Evolutionary conservation across 2,888 invertebrate species (phyloP), one percentile per base, ranked within the genome.

Genomic region (Bombyx huttoni): DNA sequence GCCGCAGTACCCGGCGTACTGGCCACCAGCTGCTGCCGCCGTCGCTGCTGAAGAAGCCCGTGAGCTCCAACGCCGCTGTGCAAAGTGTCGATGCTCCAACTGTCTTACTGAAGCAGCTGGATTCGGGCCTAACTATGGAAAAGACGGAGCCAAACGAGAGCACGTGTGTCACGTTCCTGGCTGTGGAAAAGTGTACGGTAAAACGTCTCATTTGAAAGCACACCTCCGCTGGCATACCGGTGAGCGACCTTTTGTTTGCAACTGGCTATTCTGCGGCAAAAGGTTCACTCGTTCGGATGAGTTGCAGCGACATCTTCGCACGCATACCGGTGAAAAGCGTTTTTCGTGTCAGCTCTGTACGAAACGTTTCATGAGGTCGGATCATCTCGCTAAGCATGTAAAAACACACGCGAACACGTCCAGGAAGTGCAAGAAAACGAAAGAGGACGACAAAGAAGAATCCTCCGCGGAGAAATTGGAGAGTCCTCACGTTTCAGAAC

Each of bases 161-260:
- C 97, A 97, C 76, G 91, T 94, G 48, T 97, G 97, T 69, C 96
- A 96, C 77, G 92, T 96, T 46, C 93, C 94, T 1, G 96, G 96
- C 48, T 98, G 98, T 73, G 92, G 92, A 54, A 93, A 94, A 67
- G 93, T 96, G 13, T 98, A 98, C 79, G 96, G 96, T 12, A 98
- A 98, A 80, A 97, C 97, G 0, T 97, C 97, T 0, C 98, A 98
- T 73, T 80, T 98, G 56, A 97, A 97, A 80, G 97, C 97, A 0
- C 97, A 97, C 75, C 89, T 97, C 3, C 91, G 98, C 50, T 97
- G 96, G 97, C 98, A 98, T 72, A 96, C 95, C 0, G 97, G 97
- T 0, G 98, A 98, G 71, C 89, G 97, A 8, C 98, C 98, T 0
- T 98, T 96, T 72, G 92, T 94, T 0, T 98, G 98, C 81, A 92